Conservation (phyloP, 1,140 invertebrate genomes). For the Aphis craccivora region DNA sequence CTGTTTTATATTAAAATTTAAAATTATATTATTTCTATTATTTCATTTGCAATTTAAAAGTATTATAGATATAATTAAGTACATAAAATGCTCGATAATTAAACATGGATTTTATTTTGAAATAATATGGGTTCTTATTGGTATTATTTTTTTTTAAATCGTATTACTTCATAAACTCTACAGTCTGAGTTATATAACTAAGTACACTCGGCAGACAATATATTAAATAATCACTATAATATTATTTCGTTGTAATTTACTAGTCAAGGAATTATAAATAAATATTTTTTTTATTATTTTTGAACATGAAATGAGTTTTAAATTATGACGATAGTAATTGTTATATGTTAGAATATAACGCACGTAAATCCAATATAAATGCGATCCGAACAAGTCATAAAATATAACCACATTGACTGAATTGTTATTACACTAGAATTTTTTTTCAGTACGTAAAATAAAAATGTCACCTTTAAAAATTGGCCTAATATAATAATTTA, state of each 20-base stretch:
- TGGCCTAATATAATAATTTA: background rate
- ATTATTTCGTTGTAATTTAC: background rate
- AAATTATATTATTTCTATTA: background rate
- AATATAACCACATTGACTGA: background rate
- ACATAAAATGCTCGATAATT: background rate
- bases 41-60: background rate
- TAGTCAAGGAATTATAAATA: background rate
- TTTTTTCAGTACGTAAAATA: background rate
- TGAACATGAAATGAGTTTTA: background rate
- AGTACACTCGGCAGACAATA: background rate
- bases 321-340: background rate
- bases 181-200: background rate
- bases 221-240: background rate
- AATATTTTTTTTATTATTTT: no score
- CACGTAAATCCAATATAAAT: background rate
- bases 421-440: background rate
- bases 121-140: background rate
- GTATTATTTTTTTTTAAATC: slow-evolving; percentile 5
- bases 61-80: background rate
- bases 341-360: background rate
- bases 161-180: background rate
- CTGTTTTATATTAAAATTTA: background rate
- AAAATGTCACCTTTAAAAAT: background rate
- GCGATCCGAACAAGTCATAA: background rate
- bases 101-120: background rate